These are phyloP conservation scores for Potamarius usumacintae DNA, from an alignment of 2,113 vertebrate genomes.

Conservation along the genomic window DNA sequence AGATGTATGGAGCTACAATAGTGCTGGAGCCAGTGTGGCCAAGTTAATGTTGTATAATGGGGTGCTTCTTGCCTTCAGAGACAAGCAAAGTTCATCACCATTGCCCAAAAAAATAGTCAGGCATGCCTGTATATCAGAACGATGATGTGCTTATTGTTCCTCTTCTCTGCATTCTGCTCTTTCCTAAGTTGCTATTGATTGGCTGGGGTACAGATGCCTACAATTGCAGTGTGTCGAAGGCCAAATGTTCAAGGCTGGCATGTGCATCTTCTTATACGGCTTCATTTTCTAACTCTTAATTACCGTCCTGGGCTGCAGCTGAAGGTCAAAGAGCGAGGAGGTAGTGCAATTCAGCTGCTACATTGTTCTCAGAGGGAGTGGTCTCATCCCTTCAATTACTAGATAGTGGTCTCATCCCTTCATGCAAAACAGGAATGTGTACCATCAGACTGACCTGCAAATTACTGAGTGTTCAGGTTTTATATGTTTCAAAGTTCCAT, in stretches of 20 bases:
- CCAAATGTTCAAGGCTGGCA: constrained; percentile 60
- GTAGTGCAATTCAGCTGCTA: constrained; percentile 13
- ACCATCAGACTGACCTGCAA: neutral
- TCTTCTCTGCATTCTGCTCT: constrained; percentile 52
- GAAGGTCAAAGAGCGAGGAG: constrained; percentile 34
- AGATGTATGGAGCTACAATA: constrained; percentile 24
- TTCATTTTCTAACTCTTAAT: constrained; percentile 50
- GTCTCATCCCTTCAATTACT: constrained; percentile 12
- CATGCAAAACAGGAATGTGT: neutral
- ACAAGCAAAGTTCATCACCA: constrained; percentile 4
- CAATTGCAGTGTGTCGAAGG: constrained; percentile 47
- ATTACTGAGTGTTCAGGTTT: neutral
- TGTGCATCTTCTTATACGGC: constrained; percentile 30
- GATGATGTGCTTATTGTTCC: constrained; percentile 34
- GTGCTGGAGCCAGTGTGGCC: neutral
- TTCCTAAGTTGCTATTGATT: constrained; percentile 70
- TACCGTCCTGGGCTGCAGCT: constrained; percentile 44
- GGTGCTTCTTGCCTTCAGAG: constrained; percentile 1
- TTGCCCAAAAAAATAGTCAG: constrained; percentile 20
- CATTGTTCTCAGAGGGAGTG: constrained; percentile 32
- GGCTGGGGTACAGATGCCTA: constrained; percentile 43
- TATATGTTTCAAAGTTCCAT: neutral
- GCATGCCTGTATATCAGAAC: neutral
- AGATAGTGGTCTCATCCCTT: no score
- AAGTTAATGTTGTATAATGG: neutral